A percentile compares a stretch with the other conserved stretches of the same genome.
Conservation (phyloP, 2,888 invertebrate species). For the Protodeltote pygarga region DNA sequence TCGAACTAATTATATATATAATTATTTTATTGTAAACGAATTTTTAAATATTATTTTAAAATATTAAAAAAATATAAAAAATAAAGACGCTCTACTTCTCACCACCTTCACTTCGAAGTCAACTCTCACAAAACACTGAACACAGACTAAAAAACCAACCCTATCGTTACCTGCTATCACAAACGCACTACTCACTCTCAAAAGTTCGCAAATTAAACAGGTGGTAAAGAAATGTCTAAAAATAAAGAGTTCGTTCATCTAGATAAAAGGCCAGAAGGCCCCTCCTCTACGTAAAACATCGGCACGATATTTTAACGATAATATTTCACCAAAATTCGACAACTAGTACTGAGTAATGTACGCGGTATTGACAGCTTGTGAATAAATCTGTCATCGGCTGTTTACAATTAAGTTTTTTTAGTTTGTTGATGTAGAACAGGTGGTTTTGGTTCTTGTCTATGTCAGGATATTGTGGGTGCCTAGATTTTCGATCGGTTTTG, state of each 20-base stretch:
- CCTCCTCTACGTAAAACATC: slow-evolving; percentile 53
- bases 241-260: slow-evolving; percentile 80
- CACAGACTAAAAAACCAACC: neutral
- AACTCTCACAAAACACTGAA: no score
- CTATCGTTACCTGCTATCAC: slow-evolving; percentile 10
- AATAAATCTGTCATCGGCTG: slow-evolving; percentile 78
- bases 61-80: no score
- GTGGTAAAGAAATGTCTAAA: slow-evolving; percentile 75
- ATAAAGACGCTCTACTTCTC: no score
- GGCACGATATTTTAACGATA: slow-evolving; percentile 31
- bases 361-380: slow-evolving; percentile 57
- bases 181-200: slow-evolving; percentile 34
- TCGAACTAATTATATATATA: no score
- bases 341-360: slow-evolving; percentile 27
- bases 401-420: slow-evolving; percentile 72
- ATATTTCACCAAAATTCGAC: slow-evolving; percentile 36
- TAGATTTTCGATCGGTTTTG: slow-evolving; percentile 22
- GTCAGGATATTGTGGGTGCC: slow-evolving; percentile 27
- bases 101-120: no score
- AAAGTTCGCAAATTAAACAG: slow-evolving; percentile 70
- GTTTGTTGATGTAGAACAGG: slow-evolving; percentile 61
- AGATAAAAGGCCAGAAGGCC: slow-evolving; percentile 53
- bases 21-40: neutral
- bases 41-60: no score
- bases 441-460: slow-evolving; percentile 36